phyloP scores from a whole-genome alignment of 1,140 invertebrate species.

The Leptinotarsa lineolata region DNA sequence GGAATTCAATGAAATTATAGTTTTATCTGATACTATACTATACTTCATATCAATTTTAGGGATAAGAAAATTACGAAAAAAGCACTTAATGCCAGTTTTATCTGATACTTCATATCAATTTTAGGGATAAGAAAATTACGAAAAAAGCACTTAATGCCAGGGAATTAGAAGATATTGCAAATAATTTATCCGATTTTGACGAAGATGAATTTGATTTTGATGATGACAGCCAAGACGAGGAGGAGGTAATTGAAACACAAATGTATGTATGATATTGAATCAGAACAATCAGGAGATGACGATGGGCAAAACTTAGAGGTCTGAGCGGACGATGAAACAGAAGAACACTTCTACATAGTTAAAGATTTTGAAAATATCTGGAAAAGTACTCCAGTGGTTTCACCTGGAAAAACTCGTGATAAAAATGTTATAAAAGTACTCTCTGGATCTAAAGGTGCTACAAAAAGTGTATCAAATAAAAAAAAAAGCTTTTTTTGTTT shows the following conservation, averaged over 20 bases:
- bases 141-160: background rate
- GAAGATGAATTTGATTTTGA: background rate
- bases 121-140: no score
- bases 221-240: background rate
- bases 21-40: background rate
- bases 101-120: no score
- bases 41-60: background rate
- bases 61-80: background rate
- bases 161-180: background rate
- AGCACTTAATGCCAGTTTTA: background rate
- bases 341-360: background rate
- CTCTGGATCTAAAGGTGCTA: background rate
- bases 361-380: background rate
- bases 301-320: background rate
- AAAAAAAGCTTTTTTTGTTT: background rate
- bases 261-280: background rate
- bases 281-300: background rate
- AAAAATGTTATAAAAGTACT: background rate
- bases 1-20: background rate
- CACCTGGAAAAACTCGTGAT: background rate
- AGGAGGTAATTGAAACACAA: slow-evolving; percentile 1
- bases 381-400: background rate
- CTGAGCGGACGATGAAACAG: background rate
- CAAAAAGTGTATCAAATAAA: background rate
- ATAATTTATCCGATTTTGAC: background rate